A percentile compares a stretch with the other conserved stretches of the same genome.
Conservation (phyloP, 2,888 invertebrate species). For the Volucella inflata region DNA sequence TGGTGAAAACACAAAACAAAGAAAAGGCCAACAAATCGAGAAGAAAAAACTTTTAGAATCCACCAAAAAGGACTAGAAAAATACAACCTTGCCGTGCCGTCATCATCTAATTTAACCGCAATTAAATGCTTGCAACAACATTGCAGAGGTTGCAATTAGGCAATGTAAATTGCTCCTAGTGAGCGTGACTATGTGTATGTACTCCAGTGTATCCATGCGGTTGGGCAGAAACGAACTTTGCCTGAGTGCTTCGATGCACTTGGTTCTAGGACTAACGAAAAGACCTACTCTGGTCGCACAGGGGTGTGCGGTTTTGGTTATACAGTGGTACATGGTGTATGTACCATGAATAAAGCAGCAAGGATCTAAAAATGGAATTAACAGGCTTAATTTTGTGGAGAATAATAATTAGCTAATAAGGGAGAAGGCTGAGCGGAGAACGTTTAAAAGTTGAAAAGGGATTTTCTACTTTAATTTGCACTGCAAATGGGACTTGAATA, state of each 20-base stretch:
- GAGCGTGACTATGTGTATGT: slow-evolving; percentile 39
- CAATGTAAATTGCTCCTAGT: slow-evolving; percentile 62
- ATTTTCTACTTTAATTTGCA: neutral
- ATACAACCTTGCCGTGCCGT: slow-evolving; percentile 1
- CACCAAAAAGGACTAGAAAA: slow-evolving; percentile 9
- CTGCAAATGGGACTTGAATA: neutral
- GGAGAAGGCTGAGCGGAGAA: neutral
- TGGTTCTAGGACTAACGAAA: neutral
- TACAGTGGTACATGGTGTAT: neutral
- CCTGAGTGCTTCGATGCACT: slow-evolving; percentile 6
- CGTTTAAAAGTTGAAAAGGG: neutral
- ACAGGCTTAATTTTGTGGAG: slow-evolving; percentile 51
- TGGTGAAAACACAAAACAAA: slow-evolving; percentile 39
- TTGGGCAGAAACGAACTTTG: neutral
- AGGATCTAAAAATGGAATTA: slow-evolving; percentile 27
- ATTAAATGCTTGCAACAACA: slow-evolving; percentile 73
- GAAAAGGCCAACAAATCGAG: slow-evolving; percentile 15
- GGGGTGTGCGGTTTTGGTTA: neutral
- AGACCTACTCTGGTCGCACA: neutral
- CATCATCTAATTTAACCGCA: slow-evolving; percentile 67
- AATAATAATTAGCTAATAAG: slow-evolving; percentile 30
- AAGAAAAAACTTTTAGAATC: slow-evolving; percentile 25
- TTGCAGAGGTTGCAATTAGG: slow-evolving; percentile 71
- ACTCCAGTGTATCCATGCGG: slow-evolving; percentile 22
- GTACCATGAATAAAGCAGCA: neutral